Conservation (phyloP, 2,113 vertebrate species). For the Oenanthe oenanthe region DNA sequence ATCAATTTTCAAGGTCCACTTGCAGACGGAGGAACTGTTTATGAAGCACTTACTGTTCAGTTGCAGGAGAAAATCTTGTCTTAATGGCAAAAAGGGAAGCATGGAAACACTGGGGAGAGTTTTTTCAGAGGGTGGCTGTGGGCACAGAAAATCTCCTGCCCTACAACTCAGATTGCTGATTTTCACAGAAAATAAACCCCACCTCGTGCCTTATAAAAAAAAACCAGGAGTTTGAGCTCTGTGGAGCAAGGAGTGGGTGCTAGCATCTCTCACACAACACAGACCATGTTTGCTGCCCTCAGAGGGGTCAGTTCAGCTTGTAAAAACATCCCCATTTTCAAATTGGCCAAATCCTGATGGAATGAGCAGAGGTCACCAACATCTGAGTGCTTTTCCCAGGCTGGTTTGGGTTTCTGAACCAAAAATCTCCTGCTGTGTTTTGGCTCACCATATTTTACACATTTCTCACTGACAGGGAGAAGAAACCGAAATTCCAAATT, state of each 20-base stretch:
- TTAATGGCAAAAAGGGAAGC: constrained; percentile 60
- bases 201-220: not conserved
- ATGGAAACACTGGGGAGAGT: constrained; percentile 28
- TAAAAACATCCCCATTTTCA: not conserved
- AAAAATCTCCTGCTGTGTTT: not conserved
- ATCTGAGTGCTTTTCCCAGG: not conserved
- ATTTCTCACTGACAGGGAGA: not conserved
- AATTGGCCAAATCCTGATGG: accelerated
- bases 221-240: not conserved
- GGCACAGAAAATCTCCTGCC: constrained; percentile 52
- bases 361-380: not conserved
- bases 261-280: not conserved
- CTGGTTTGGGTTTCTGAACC: not conserved
- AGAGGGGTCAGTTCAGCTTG: not conserved
- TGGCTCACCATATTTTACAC: not conserved
- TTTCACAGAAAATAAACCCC: not conserved
- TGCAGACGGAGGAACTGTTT: constrained; percentile 74
- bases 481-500: not conserved
- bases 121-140: not conserved
- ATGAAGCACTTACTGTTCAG: constrained; percentile 75
- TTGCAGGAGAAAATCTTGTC: constrained; percentile 74
- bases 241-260: not conserved
- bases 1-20: constrained; percentile 82
- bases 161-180: not conserved
- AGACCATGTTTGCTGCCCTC: not conserved